Evolutionary conservation across 2,113 vertebrate genomes (phyloP), one percentile per base, ranked within the genome.

Genomic region (Motacilla tschutschensis): DNA sequence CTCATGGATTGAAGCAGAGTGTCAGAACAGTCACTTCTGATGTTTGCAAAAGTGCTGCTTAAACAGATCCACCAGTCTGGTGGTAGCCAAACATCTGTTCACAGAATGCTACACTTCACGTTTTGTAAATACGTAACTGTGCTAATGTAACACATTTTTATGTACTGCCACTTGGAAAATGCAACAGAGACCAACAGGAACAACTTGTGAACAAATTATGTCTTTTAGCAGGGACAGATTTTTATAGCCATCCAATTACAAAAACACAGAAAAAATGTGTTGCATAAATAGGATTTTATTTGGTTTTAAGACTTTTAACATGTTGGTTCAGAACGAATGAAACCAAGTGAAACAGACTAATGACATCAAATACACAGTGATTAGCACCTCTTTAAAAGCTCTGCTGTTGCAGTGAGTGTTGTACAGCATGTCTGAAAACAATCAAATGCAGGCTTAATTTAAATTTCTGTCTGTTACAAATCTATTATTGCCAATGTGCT

Each of bases 1-100:
- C 80, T 92, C 57, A 67, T 13, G 76, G 71, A 67, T 8, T 46
- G 55, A 85, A 73, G 59, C 43, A 35, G 54, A 78, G 73, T 60
- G 80, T 79, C 51, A 33, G 65, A 89, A 80, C 74, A 87, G 77
- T 87, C 75, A 73, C 71, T 92, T 95, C 59, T 89, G 88, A 93
- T 91, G 83, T 94, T 94, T 93, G 89, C 79, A 91, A 86, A 89
- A 91, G 85, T 0, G 6, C 88, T 89, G 86, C 89, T 89, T 86
- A 92, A 91, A 92, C 72, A 63, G 82, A 83, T 75, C 91, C 83
- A 40, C 87, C 90, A 79, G 78, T 67, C 85, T 83, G 79, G 88
- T 70, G 87, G 91, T 73, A 92, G 79, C 75, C 53, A 96, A 94
- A 91, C 79, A 94, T 87, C 93, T 94, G 92, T 55, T 96, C 40